Percentiles rank a stretch among this genome's conserved stretches.
These are phyloP conservation scores for Diaperis boleti DNA, from an alignment of 2,888 invertebrate species.

Conservation along the genomic window DNA sequence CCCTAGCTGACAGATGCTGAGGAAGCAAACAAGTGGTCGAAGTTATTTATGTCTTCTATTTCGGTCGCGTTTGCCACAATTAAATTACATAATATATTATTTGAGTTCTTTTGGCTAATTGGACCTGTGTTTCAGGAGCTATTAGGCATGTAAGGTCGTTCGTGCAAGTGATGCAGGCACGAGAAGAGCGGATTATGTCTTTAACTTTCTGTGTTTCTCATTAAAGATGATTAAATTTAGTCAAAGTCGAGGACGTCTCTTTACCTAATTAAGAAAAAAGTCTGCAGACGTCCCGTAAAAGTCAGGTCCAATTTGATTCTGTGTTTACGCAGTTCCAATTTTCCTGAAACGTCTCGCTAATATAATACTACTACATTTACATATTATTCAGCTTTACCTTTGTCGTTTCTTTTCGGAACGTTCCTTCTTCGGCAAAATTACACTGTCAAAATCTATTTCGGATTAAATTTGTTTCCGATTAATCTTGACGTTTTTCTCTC, in stretches of 20 bases:
- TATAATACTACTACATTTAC: conserved; percentile 42
- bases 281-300: conserved; percentile 16
- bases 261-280: background rate
- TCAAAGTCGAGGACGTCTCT: too few species aligned
- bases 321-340: conserved; percentile 40
- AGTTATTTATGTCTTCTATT: conserved; percentile 63
- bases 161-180: too few species aligned
- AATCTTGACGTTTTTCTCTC: conserved; percentile 36
- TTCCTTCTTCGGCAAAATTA: conserved; percentile 36
- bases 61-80: conserved; percentile 59
- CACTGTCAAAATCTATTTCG: conserved; percentile 42
- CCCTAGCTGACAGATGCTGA: conserved; percentile 60
- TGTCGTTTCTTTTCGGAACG: conserved; percentile 41
- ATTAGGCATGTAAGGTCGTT: too few species aligned
- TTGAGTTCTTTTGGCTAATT: too few species aligned
- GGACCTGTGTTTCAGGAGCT: too few species aligned
- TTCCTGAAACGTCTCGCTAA: conserved; percentile 41
- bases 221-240: too few species aligned
- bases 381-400: conserved; percentile 44
- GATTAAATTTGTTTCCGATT: conserved; percentile 42
- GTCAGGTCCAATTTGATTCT: conserved; percentile 36
- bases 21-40: conserved; percentile 65
- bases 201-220: too few species aligned
- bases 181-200: conserved; percentile 11
- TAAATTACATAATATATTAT: too few species aligned